Evolutionary conservation across 1,140 invertebrate species (phyloP).

Genomic region (Atta colombica): DNA sequence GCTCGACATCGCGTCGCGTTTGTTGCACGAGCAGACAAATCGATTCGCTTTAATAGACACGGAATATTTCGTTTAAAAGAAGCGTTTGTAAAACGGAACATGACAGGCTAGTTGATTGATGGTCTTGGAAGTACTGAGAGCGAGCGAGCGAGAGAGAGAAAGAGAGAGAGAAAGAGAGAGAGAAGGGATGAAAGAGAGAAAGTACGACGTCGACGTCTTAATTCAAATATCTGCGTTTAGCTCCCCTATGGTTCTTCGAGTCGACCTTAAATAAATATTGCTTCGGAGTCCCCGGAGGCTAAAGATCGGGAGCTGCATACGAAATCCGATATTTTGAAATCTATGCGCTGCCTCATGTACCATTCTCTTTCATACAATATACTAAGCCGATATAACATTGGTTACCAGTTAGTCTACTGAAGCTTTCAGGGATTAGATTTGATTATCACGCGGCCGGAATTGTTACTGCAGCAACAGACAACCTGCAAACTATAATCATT

Average conservation of each 20-base stretch:
- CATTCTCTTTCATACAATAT: constrained; percentile 57
- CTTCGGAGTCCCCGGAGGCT: background rate
- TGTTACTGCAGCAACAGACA: constrained; percentile 49
- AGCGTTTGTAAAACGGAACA: constrained; percentile 49
- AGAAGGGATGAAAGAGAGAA: background rate
- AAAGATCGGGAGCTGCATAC: constrained; percentile 61
- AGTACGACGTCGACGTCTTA: constrained; percentile 23
- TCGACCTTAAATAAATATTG: constrained; percentile 14
- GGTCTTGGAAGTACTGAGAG: background rate
- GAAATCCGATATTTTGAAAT: constrained; percentile 73
- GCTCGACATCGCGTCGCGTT: background rate
- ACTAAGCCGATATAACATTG: constrained; percentile 79
- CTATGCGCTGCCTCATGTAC: constrained; percentile 51
- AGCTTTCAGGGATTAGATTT: constrained; percentile 80
- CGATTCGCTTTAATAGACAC: constrained; percentile 45
- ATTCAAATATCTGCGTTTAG: constrained; percentile 43
- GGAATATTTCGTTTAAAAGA: constrained; percentile 50
- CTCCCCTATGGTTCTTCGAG: constrained; percentile 22
- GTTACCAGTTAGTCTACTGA: constrained; percentile 74
- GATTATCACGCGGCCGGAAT: constrained; percentile 75
- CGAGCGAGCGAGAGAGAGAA: background rate
- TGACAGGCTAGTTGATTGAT: constrained; percentile 51
- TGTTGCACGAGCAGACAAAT: background rate
- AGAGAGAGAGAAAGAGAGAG: background rate
- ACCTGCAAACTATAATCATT: constrained; percentile 48